Conservation (phyloP, 2,113 vertebrate species). For the Lampris megalopsis region DNA sequence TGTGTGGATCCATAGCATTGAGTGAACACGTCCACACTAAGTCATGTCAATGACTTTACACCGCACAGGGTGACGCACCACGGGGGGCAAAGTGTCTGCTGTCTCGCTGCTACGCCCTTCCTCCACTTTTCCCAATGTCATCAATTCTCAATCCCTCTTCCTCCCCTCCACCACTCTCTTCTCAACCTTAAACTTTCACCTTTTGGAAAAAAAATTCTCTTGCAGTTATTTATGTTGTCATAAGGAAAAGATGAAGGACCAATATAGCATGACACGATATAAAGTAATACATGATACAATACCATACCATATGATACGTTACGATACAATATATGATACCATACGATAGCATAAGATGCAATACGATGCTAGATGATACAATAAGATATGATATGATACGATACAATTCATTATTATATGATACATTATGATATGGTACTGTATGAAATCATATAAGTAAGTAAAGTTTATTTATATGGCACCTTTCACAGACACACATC, state of each 20-base stretch:
- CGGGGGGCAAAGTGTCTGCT: constrained; percentile 48
- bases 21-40: constrained; percentile 52
- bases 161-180: neutral
- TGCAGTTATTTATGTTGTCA: neutral
- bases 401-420: no score
- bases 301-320: no score
- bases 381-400: no score
- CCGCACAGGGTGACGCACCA: constrained; percentile 42
- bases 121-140: constrained; percentile 5
- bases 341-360: no score
- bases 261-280: no score
- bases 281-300: no score
- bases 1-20: constrained; percentile 57
- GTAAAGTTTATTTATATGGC: no score
- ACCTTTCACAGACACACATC: no score
- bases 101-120: constrained; percentile 37
- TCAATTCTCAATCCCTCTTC: neutral
- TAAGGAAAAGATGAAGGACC: neutral
- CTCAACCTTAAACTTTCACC: neutral
- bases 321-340: no score
- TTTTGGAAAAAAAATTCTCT: neutral
- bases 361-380: no score
- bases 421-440: no score
- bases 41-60: constrained; percentile 61
- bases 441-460: no score